A percentile compares a stretch with the other conserved stretches of the same genome.
These are phyloP conservation scores for Macquaria ambigua DNA, from an alignment of 2,113 vertebrate genomes.

Conservation along the genomic window DNA sequence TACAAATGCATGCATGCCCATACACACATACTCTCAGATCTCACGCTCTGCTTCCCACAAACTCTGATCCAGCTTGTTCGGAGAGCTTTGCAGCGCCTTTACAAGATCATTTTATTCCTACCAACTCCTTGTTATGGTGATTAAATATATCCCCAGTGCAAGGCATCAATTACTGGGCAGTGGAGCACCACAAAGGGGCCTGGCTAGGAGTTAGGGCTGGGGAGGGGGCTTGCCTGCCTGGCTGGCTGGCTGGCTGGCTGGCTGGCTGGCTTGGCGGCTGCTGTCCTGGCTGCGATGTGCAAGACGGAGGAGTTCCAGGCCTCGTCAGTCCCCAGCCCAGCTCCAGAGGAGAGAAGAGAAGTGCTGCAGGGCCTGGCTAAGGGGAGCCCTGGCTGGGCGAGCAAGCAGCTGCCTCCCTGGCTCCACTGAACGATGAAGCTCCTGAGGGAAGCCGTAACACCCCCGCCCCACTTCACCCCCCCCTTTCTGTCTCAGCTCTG, in stretches of 20 bases:
- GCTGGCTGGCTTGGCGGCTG: slow-evolving; percentile 64
- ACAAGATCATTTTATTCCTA: slow-evolving; percentile 85
- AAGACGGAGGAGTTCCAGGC: slow-evolving; percentile 72
- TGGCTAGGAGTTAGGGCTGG: slow-evolving; percentile 67
- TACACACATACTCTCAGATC: slow-evolving; percentile 39
- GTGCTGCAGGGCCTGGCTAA: slow-evolving; percentile 76
- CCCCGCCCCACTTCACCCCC: slow-evolving; percentile 19
- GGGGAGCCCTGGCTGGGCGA: slow-evolving; percentile 71
- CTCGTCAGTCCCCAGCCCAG: slow-evolving; percentile 63
- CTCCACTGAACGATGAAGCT: slow-evolving; percentile 56
- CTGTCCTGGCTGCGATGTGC: slow-evolving; percentile 74
- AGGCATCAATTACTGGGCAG: slow-evolving; percentile 86
- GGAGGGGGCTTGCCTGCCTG: slow-evolving; percentile 71
- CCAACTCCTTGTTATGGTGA: slow-evolving; percentile 84
- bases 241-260: slow-evolving; percentile 51
- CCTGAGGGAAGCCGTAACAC: slow-evolving; percentile 63
- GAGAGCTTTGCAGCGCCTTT: slow-evolving; percentile 77
- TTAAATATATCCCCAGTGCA: slow-evolving; percentile 86
- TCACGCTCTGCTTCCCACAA: slow-evolving; percentile 55
- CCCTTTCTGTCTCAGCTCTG: slow-evolving; percentile 5
- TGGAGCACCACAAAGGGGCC: slow-evolving; percentile 75
- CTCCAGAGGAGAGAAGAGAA: slow-evolving; percentile 72
- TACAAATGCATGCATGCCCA: slow-evolving; percentile 16
- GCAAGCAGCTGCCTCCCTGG: slow-evolving; percentile 78
- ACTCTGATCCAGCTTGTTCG: slow-evolving; percentile 71